phyloP scores from a whole-genome alignment of 2,888 invertebrate genomes.

The Matsumyia berberina region DNA sequence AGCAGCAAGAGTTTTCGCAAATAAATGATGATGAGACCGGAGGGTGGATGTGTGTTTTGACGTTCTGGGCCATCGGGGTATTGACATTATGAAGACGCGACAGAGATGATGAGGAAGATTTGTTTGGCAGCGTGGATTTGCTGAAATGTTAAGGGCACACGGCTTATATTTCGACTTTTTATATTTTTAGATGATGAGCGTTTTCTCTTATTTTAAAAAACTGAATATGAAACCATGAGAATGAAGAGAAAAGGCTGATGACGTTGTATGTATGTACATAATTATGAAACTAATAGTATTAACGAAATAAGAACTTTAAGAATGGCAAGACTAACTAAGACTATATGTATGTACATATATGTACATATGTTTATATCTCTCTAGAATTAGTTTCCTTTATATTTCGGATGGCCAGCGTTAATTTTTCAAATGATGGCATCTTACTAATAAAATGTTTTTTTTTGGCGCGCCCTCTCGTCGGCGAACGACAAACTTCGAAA shows the following conservation, averaged over 20 bases:
- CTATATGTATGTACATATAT: too few species aligned
- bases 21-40: constrained; percentile 75
- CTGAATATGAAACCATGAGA: not conserved
- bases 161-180: constrained; percentile 24
- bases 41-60: constrained; percentile 55
- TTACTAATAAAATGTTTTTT: too few species aligned
- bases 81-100: constrained; percentile 58
- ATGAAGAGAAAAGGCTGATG: not conserved
- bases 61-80: constrained; percentile 47
- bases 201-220: constrained; percentile 10
- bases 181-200: constrained; percentile 5
- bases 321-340: too few species aligned
- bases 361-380: too few species aligned
- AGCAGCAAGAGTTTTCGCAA: constrained; percentile 75
- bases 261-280: too few species aligned
- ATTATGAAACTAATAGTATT: too few species aligned
- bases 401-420: too few species aligned
- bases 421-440: too few species aligned
- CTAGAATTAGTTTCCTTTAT: too few species aligned
- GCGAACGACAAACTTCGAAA: too few species aligned
- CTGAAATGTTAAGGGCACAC: constrained; percentile 14
- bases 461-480: too few species aligned
- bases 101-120: constrained; percentile 49
- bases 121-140: constrained; percentile 30
- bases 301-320: too few species aligned